Base-by-base conservation (phyloP, 2,888 invertebrate species). In the Argyresthia albistria region DNA sequence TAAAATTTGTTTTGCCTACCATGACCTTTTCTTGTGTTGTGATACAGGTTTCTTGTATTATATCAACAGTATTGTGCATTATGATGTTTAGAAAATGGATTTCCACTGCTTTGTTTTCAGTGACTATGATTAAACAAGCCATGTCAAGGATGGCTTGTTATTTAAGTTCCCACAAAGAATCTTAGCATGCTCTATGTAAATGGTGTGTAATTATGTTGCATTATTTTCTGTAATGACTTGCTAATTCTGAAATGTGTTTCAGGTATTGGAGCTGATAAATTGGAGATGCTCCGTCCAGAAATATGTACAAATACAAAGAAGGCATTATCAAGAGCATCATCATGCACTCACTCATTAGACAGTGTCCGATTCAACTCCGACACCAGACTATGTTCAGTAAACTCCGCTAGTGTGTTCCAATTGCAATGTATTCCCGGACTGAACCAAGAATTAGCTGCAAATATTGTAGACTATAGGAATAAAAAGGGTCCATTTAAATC, bases 381-480 rank as follows among this genome's bases (percentile, higher is more conserved):
- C 65, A 73, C 80, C 70, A 73, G 78, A 67, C 69, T 90, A 49
- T 87, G 93, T 50, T 92, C 93, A 56, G 78, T 93, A 25, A 95
- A 95, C 77, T 90, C 90, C 25, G 93, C 93, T n/a, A 93, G 90
- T 69, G 92, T 95, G 53, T 95, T 95, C 79, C 93, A 94, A 67
- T 79, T 95, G 50, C 95, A 95, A 88, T 90, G 91, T 62, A 90
- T 95, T 15, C 91, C 92, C 51, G 93, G 94, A 14, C 79, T 92
- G 52, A 91, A 91, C 62, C 92, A 92, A 78, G 92, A 93, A 66
- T 81, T 95, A 68, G 95, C 95, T 1, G 95, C 95, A 48, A 93
- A 93, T 68, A 93, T 95, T 59, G 91, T 95, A 8, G 91, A 92
- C 65, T 91, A 93, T 66, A 83, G 95, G 55, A 90, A 89, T 57